Base-by-base conservation (phyloP, 2,888 invertebrate genomes). In the Odontothrips loti region DNA sequence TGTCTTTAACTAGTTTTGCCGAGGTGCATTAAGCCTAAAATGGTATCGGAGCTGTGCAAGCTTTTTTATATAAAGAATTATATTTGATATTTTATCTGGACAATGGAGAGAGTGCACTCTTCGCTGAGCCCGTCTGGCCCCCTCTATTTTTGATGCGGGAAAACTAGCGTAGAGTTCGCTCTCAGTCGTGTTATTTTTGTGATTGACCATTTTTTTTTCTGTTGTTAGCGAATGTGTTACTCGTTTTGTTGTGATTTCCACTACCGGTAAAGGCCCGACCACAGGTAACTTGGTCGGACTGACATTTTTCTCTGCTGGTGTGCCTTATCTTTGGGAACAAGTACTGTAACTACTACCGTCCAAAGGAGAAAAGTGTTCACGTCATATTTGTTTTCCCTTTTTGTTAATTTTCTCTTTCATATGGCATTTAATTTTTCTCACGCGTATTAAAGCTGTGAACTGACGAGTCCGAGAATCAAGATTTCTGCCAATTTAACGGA, bases 181-280 rank as follows among this genome's bases (percentile, higher is more conserved):
- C 68, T 27, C 68, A 75, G 68, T 75, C 68, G 27, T 75, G 68
- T 75, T 75, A 75, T 75, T 75, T 75, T 75, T 75, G 68, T 75
- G 68, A 75, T 75, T 75, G 68, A 75, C 68, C 6, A 27, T 27
- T 27, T 27, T 75, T 75, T 68, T 75, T 75, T 75, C 68, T 75
- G 68, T 75, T 75, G 68, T 75, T 75, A 27, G 68, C 68, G 27
- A 75, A 75, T 58, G 68, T 75, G 68, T 27, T 75, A 75, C 68
- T 75, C 23, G 68, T 75, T 75, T 75, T 75, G 68, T 75, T 75
- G 68, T 75, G 68, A 75, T 75, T n/a, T 75, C 68, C 68, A 23
- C 68, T 75, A 27, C 68, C 27, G 68, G 68, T 75, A 58, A 58
- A 58, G n/a, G 10, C 58, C 68, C 12, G 23, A 27, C 68, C 27